Base-by-base conservation (phyloP, 1,140 invertebrate species). In the Achatina immaculata region DNA sequence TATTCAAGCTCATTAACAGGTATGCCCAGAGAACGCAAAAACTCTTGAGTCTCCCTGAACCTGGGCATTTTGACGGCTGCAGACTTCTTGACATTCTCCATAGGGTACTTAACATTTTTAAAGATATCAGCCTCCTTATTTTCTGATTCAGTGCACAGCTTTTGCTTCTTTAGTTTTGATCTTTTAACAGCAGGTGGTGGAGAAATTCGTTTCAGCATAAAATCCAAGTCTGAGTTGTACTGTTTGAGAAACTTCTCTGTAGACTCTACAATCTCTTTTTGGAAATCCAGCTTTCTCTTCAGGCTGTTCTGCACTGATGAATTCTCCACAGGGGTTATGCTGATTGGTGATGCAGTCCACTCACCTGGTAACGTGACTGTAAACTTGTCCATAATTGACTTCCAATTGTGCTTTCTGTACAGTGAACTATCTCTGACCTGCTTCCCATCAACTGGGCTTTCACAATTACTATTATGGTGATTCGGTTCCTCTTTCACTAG, bases 1-100 rank as follows among this genome's bases (percentile, higher is more conserved):
- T 6, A 40, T n/a, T 45, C 36, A 40, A 81, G 51, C 21, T 81
- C 48, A 43, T 74, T 58, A 62, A 19, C 42, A 6, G 72, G 51
- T 43, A 74, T 43, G 14, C 28, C 34, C 19, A 62, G 16, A 0
- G 69, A 74, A 0, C 16, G 24, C n/a, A 81, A 24, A 38, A 74
- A 73, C 3, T 45, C 34, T 24, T 43, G n/a, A 3, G 34, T 36
- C 34, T 43, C 19, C 11, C 74, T 40, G 43, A 74, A 81, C 0
- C 72, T 6, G 6, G 2, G n/a, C 38, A 43, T 69, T 31, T 43
- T 40, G 7, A 65, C 55, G 38, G 1, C 9, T 7, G 4, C 31
- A 6, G 4, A 21, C 11, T 21, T 34, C 4, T 62, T 31, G 58
- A 62, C 16, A 0, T 62, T 62, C 16, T 31, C 16, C 28, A 31